Base-by-base conservation (phyloP, 2,888 invertebrate species). In the Hoplodrina blanda region DNA sequence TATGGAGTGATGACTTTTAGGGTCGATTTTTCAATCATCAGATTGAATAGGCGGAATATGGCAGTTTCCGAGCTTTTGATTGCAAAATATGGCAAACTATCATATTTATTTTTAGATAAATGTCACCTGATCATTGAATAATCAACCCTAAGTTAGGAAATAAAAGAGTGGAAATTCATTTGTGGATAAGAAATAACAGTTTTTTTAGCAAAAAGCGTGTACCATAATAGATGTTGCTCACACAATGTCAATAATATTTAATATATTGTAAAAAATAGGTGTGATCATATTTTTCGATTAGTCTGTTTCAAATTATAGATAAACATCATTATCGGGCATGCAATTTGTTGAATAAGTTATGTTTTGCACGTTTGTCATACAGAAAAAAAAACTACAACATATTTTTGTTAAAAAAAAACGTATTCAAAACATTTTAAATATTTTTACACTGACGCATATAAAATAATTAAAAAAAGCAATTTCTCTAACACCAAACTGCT, bases 261-360 rank as follows among this genome's bases (percentile, higher is more conserved):
- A 84, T 82, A 84, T 82, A 73, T 75, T 55, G 60, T 74, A 49
- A 8, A 25, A 69, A 54, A 54, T 81, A 72, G 54, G 56, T 73
- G 71, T 73, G 72, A 70, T 72, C 53, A 74, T 84, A 80, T 85
- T 81, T 85, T 83, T 80, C 55, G 60, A 84, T 61, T 65, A 64
- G 73, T 71, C 66, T 76, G 71, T 82, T 82, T 60, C 46, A 46
- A 46, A 53, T 33, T 52, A 54, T 49, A 61, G n/a, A 37, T 49
- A 13, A 11, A 11, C n/a, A 53, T 49, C 8, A 11, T 19, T 74
- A 33, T 53, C 17, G 17, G 52, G 19, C 33, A n/a, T 30, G 33
- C 5, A 2, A 50, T 49, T 54, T 25, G 17, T 11, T 61, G 7
- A n/a, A 4, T 11, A 8, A 8, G 15, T 10, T 10, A 4, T 25